Base-by-base conservation (phyloP, 2,888 invertebrate genomes). In the Neelides folsomi region DNA sequence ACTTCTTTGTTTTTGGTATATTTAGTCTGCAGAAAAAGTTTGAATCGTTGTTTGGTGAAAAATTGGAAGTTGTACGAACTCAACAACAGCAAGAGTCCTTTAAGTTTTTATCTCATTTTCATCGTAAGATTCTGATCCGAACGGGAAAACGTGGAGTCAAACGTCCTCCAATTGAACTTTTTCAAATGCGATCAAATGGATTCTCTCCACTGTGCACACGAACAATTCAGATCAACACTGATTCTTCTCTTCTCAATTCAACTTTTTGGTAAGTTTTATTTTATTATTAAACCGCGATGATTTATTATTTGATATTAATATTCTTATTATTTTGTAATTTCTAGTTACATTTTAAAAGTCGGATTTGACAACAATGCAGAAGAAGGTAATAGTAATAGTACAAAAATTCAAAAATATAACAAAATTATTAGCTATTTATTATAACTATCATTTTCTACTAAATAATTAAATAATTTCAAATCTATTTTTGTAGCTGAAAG, bases 11-110 rank as follows among this genome's bases (percentile, higher is more conserved):
- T n/a, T n/a, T n/a, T n/a, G n/a, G n/a, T n/a, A 27, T 39, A 60
- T 61, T 51, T 66, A 79, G 80, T 61, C 75, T 89, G 63, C 86
- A 87, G 70, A 90, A 89, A 71, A 90, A 87, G 70, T 92, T 93
- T 70, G 87, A 89, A 69, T 76, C 82, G 0, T 74, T 89, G 64
- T 92, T 92, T 66, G 82, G 83, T 12, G 87, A 89, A 67, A 88
- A 89, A 67, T 72, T 92, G 64, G 97, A 97, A 72, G 95, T 94
- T 0, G 86, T 97, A 1, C 75, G 95, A 47, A 95, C 93, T 12
- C 90, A 95, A 69, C 97, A 95, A 71, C 98, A 98, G 70, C 97
- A 98, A 71, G 98, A 98, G 72, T 95, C 93, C 71, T 79, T 94
- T 58, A 97, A 93, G 72, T 98, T 98, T 68, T 82, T 99, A 79